These are phyloP conservation scores for Anoplolepis gracilipes DNA, from an alignment of 1,140 invertebrate genomes.

Conservation along the genomic window DNA sequence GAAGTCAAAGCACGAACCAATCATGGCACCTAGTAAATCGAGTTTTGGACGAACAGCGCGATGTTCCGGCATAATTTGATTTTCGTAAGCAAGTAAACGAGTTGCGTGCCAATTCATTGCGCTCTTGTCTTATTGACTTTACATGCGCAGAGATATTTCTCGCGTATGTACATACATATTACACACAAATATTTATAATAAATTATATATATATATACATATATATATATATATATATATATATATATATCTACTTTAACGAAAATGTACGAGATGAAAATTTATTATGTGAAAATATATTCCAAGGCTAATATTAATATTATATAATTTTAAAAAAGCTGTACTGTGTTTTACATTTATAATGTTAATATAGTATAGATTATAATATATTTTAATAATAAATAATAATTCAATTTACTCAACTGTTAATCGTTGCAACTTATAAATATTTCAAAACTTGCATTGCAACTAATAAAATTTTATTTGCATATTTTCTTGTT, in stretches of 20 bases:
- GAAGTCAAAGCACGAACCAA: slow-evolving; percentile 71
- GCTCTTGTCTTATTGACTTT: slow-evolving; percentile 14
- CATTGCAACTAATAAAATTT: neutral
- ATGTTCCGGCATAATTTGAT: slow-evolving; percentile 55
- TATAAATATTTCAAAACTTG: neutral
- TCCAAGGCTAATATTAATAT: neutral
- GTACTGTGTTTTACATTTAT: slow-evolving; percentile 6
- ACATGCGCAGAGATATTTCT: neutral
- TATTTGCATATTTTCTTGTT: slow-evolving; percentile 12
- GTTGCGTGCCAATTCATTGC: slow-evolving; percentile 24
- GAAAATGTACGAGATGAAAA: too few species aligned
- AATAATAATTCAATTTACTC: slow-evolving; percentile 28
- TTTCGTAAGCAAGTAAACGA: slow-evolving; percentile 63
- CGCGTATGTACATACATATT: neutral
- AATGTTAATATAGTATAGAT: neutral
- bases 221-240: too few species aligned
- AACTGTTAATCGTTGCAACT: slow-evolving; percentile 1
- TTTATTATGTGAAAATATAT: neutral
- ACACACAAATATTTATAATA: too few species aligned
- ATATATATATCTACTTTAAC: too few species aligned
- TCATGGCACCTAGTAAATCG: slow-evolving; percentile 57
- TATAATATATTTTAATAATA: slow-evolving; percentile 29
- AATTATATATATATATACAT: too few species aligned
- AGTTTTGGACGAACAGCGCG: slow-evolving; percentile 57
- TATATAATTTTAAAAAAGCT: slow-evolving; percentile 13